A percentile compares a stretch with the other conserved stretches of the same genome.
phyloP scores from a whole-genome alignment of 1,140 invertebrate species.

The Pentalonia nigronervosa region DNA sequence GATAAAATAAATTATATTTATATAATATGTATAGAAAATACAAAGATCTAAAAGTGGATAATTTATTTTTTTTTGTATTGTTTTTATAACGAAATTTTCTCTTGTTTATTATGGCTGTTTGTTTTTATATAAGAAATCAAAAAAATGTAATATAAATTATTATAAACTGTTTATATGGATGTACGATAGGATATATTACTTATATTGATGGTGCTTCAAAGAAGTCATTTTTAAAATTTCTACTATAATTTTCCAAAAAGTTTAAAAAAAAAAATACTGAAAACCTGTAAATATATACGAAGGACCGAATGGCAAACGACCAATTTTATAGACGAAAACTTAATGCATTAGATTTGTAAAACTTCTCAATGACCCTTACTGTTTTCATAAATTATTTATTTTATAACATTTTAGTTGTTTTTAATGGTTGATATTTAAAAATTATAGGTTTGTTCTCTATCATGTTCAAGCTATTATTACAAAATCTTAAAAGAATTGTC shows the following conservation, averaged over 20 bases:
- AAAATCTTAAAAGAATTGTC: not conserved
- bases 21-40: not conserved
- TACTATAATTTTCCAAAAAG: not conserved
- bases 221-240: not conserved
- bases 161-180: not conserved
- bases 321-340: not conserved
- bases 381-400: not conserved
- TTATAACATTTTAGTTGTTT: not conserved
- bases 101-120: not conserved
- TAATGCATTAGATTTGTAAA: not conserved
- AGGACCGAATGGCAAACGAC: not conserved
- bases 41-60: not conserved
- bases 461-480: not conserved
- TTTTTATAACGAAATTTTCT: not conserved
- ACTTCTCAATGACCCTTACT: not conserved
- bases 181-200: not conserved
- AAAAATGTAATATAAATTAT: not conserved
- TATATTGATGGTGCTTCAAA: not conserved
- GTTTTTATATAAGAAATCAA: not conserved
- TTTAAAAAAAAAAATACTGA: not conserved
- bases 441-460: too few species aligned
- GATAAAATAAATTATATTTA: not conserved
- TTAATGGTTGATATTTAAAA: not conserved
- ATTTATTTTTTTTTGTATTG: not conserved
- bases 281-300: not conserved